Evolutionary conservation across 2,888 invertebrate genomes (phyloP), one percentile per base, ranked within the genome.

Genomic region (Lithosia quadra): DNA sequence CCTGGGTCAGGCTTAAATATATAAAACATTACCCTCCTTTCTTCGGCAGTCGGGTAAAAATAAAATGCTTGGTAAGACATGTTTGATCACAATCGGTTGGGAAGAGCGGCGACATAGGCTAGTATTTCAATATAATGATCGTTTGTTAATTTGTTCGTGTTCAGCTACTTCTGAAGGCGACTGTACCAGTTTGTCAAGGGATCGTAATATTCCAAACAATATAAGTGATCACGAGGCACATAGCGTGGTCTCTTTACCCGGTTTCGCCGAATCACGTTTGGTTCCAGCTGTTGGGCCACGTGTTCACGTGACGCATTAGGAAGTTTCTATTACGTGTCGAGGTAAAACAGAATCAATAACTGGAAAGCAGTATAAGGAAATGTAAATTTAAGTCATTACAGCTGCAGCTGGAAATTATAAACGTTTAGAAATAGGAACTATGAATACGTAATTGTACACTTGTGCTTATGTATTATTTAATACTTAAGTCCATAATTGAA

Each of bases 211-310:
- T 77, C 77, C 74, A 71, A 79, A 83, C 74, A 75, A 77, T 76
- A 82, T 77, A 83, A 74, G 83, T 83, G 76, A 82, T 85, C 88
- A 89, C 88, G 88, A 78, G 89, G 86, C 87, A 55, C 43, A 67
- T 63, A 79, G 69, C 83, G 85, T 85, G 83, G 84, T 82, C 79
- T 76, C 77, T 80, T 81, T 82, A 81, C 80, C 82, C 84, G 78
- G 81, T 86, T 88, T 85, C 81, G 81, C 79, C 77, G 78, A 81
- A 77, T 86, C 90, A 87, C 88, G 89, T 87, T 88, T 67, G 74
- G 55, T 67, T 73, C 75, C 76, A 78, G 75, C 66, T 74, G 71
- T 68, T 68, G 71, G 63, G 81, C 79, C 85, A 77, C 85, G 86
- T 88, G 90, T 84, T 71, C 36, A 24, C 56, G 73, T 86, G 84